phyloP scores from a whole-genome alignment of 2,888 invertebrate genomes.

The Aradus depressus region DNA sequence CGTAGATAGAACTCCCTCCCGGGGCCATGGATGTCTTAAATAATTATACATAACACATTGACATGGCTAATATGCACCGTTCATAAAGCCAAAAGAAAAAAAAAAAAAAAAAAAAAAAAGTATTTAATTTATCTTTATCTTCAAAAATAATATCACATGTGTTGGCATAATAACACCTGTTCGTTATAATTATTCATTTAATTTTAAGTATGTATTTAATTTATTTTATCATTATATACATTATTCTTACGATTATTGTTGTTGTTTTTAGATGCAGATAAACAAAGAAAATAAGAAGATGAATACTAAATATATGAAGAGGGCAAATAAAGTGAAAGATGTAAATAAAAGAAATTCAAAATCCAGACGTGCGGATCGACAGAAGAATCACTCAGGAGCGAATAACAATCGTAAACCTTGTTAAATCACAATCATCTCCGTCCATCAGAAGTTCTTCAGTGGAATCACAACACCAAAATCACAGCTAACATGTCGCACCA shows the following conservation, averaged over 20 bases:
- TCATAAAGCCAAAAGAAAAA: too few species aligned
- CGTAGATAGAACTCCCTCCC: too few species aligned
- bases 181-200: too few species aligned
- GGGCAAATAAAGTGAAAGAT: conserved; percentile 46
- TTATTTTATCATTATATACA: too few species aligned
- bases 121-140: too few species aligned
- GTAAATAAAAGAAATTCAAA: conserved; percentile 42
- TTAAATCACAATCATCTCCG: conserved; percentile 26
- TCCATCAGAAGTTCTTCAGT: background rate
- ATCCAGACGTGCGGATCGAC: conserved; percentile 45
- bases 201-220: conserved; percentile 34
- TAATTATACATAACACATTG: too few species aligned
- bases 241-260: background rate
- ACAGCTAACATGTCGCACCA: conserved; percentile 6
- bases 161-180: too few species aligned
- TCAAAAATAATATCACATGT: too few species aligned
- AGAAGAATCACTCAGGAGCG: conserved; percentile 44
- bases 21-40: too few species aligned
- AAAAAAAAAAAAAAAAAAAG: too few species aligned
- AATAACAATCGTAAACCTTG: conserved; percentile 53
- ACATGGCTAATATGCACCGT: too few species aligned
- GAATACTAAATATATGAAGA: conserved; percentile 44
- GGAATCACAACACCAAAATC: background rate
- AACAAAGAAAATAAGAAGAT: conserved; percentile 37
- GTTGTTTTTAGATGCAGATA: conserved; percentile 36